Conservation (phyloP, 2,113 vertebrate genomes). For the Lucifuga dentata region DNA sequence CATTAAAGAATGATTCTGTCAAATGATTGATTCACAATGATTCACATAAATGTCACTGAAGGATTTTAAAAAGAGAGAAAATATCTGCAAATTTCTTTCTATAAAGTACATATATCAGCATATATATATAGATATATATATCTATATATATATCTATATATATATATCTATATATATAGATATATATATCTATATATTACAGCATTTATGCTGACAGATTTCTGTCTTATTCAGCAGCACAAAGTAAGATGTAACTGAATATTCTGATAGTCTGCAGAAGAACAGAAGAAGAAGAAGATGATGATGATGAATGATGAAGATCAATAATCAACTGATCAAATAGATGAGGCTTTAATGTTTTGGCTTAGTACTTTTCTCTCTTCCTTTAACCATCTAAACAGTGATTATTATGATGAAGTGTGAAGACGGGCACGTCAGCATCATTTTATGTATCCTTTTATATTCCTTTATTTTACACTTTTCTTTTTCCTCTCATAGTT, state of each 20-base stretch:
- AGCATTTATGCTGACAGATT: conserved; percentile 10
- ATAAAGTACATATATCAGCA: too few relatives aligned
- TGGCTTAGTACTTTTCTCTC: conserved; percentile 5
- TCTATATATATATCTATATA: conserved; percentile 5
- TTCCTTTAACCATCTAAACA: neutral
- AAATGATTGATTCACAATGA: too few relatives aligned
- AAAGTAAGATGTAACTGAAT: conserved; percentile 5
- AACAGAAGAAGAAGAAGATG: conserved; percentile 18
- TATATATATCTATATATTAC: conserved; percentile 17
- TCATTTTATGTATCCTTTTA: conserved; percentile 33
- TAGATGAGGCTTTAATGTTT: neutral
- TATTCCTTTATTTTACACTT: conserved; percentile 28
- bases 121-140: too few relatives aligned
- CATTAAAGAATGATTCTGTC: too few relatives aligned
- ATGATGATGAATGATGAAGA: conserved; percentile 32
- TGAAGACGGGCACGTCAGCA: conserved; percentile 15
- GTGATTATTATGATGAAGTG: too few relatives aligned
- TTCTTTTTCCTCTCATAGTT: conserved; percentile 27
- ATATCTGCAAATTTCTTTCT: too few relatives aligned
- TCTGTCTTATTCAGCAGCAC: conserved; percentile 17
- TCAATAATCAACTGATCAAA: conserved; percentile 41
- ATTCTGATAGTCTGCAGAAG: conserved; percentile 1
- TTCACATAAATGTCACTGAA: too few relatives aligned
- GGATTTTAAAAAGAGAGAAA: too few relatives aligned
- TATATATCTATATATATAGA: conserved; percentile 25